Conservation (phyloP, 2,888 invertebrate genomes). For the Sympetrum striolatum region DNA sequence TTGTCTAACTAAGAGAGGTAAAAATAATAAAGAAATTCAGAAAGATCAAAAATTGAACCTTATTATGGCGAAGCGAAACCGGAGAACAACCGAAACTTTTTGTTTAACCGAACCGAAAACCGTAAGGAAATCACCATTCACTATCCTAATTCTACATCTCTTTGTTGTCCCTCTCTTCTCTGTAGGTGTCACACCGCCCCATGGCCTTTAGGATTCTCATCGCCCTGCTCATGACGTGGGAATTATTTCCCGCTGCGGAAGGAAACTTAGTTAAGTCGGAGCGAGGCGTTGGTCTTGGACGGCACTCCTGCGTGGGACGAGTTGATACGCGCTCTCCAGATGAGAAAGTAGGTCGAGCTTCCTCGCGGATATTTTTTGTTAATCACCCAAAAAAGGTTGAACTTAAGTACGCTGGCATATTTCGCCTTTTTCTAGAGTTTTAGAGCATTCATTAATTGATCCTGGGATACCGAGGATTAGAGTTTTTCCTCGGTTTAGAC, state of each 20-base stretch:
- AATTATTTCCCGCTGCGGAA: background rate
- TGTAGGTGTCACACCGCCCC: background rate
- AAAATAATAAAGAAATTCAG: too few species aligned
- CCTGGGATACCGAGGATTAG: background rate
- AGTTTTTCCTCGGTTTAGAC: background rate
- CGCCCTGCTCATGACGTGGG: background rate
- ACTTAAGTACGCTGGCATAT: background rate
- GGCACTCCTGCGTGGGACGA: background rate
- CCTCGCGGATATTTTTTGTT: background rate
- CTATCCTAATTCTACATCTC: background rate
- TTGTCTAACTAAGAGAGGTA: too few species aligned
- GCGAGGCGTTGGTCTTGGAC: background rate
- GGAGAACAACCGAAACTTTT: too few species aligned
- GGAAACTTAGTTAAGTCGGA: constrained; percentile 3
- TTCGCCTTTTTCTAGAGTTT: background rate
- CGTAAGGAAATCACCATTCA: background rate
- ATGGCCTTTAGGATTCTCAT: background rate
- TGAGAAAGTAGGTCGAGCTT: constrained; percentile 22
- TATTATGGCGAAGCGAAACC: too few species aligned
- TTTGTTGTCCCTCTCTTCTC: background rate
- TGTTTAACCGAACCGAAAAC: too few species aligned
- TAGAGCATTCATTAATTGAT: background rate
- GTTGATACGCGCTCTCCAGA: background rate
- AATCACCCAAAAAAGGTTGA: background rate
- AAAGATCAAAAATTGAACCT: too few species aligned